A percentile compares a stretch with the other conserved stretches of the same genome.
These are phyloP conservation scores for Bruchidius siliquastri DNA, from an alignment of 2,888 invertebrate genomes.

Conservation along the genomic window DNA sequence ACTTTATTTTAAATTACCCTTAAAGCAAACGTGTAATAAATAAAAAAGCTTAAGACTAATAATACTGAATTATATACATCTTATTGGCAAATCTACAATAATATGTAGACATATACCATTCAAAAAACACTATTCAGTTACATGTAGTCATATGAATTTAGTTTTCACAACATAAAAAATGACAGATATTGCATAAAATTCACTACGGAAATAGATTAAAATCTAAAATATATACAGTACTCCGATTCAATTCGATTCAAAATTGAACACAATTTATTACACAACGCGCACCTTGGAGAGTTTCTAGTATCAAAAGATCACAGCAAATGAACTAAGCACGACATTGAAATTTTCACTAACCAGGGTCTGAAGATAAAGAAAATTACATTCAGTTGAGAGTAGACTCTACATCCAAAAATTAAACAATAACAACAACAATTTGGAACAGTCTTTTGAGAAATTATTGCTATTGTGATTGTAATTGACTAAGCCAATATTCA, in stretches of 20 bases:
- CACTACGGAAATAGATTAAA: neutral
- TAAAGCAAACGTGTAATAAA: constrained; percentile 10
- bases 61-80: constrained; percentile 20
- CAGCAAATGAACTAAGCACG: neutral
- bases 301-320: constrained; percentile 1
- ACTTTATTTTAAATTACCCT: constrained; percentile 11
- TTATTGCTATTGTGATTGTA: no score
- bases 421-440: no score
- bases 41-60: constrained; percentile 17
- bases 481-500: no score
- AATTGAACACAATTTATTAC: neutral
- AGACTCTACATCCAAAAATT: neutral
- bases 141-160: neutral
- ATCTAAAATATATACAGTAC: neutral
- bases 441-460: no score
- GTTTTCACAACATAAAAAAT: no score
- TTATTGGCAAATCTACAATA: constrained; percentile 1
- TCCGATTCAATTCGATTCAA: neutral
- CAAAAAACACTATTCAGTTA: neutral
- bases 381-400: no score
- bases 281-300: constrained; percentile 1
- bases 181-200: neutral
- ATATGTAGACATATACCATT: constrained; percentile 1
- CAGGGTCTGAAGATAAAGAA: no score
- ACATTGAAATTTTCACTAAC: neutral